A percentile compares a stretch with the other conserved stretches of the same genome.
These are phyloP conservation scores for Leptura quadrifasciata DNA, from an alignment of 2,888 invertebrate species.

Conservation along the genomic window DNA sequence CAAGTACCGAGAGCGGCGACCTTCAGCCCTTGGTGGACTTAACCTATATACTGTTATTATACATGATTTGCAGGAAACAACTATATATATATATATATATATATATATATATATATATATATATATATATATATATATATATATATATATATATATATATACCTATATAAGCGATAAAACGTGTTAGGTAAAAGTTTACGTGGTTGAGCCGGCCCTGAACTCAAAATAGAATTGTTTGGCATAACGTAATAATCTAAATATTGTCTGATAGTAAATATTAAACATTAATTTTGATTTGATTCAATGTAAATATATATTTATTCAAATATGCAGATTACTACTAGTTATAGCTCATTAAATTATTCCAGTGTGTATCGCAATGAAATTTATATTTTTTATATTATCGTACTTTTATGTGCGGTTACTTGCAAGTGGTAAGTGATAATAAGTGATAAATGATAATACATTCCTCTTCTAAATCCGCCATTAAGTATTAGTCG, in stretches of 20 bases:
- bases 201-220: neutral
- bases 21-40: too few species aligned
- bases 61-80: too few species aligned
- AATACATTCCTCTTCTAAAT: too few species aligned
- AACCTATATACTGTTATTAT: too few species aligned
- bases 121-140: neutral
- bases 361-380: neutral
- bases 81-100: too few species aligned
- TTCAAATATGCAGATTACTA: neutral
- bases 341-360: neutral
- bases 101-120: too few species aligned
- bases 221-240: neutral
- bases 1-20: too few species aligned
- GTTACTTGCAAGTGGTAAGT: neutral
- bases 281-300: constrained; percentile 3
- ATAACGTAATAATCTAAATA: constrained; percentile 23
- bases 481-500: too few species aligned
- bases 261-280: constrained; percentile 16
- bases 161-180: neutral
- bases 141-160: neutral
- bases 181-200: too few species aligned
- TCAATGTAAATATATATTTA: neutral
- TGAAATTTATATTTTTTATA: neutral
- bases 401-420: neutral
- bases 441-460: neutral